Evolutionary conservation across 2,797 vertebrate genomes (phyloP).

Genomic region (Brachyalestes nurse): DNA sequence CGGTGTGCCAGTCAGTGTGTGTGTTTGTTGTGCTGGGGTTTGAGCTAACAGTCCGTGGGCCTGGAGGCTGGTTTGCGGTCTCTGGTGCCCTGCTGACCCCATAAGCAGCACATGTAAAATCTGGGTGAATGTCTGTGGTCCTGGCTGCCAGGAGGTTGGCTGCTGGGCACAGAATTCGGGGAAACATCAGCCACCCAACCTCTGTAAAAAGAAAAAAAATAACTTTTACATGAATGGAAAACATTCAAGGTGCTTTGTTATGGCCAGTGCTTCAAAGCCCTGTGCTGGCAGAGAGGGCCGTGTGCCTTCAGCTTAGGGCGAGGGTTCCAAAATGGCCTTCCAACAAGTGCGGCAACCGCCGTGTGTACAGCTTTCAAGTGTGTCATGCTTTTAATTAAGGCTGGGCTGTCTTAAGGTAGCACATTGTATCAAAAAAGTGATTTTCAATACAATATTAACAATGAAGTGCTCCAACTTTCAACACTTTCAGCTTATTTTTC

Average conservation of each 20-base stretch:
- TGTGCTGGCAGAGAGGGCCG: conserved; percentile 46
- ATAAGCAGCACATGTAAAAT: conserved; percentile 48
- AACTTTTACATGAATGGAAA: conserved; percentile 43
- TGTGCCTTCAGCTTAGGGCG: conserved; percentile 30
- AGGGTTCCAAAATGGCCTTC: conserved; percentile 30
- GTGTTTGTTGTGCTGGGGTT: conserved; percentile 52
- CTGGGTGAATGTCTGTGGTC: conserved; percentile 35
- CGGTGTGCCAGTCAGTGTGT: conserved; percentile 35
- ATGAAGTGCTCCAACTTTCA: too few species aligned
- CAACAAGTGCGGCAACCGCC: conserved; percentile 26
- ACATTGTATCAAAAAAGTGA: too few species aligned
- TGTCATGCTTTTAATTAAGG: conserved; percentile 46
- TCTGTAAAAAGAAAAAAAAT: conserved; percentile 16
- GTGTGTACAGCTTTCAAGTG: conserved; percentile 39
- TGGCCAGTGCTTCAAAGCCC: conserved; percentile 50
- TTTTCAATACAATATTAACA: too few species aligned
- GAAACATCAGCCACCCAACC: conserved; percentile 47
- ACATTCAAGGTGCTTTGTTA: conserved; percentile 49
- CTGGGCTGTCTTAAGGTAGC: too few species aligned
- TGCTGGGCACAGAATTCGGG: conserved; percentile 52
- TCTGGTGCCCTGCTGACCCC: conserved; percentile 48
- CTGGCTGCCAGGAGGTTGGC: conserved; percentile 49
- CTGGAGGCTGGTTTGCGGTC: conserved; percentile 54
- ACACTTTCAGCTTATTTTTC: too few species aligned
- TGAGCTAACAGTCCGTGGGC: conserved; percentile 15